phyloP scores from a whole-genome alignment of 2,888 invertebrate species.

The Gryllus longicercus region DNA sequence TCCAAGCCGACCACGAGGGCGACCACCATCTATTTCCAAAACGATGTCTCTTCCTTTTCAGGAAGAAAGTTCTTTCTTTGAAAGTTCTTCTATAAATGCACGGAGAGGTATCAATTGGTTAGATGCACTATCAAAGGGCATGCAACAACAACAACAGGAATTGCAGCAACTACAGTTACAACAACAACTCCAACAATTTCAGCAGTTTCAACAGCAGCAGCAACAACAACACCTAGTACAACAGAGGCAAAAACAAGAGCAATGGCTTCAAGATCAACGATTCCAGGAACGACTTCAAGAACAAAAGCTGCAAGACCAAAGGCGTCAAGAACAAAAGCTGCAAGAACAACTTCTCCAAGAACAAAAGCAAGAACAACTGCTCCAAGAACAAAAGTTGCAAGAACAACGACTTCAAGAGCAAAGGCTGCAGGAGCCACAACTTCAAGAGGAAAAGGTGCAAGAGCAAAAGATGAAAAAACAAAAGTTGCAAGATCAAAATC shows the following conservation, averaged over 20 bases:
- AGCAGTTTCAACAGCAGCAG: not conserved
- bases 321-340: not conserved
- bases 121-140: not conserved
- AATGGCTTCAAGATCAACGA: not conserved
- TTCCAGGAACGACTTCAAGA: not conserved
- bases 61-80: not conserved
- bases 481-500: not conserved
- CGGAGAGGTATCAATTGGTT: not conserved
- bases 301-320: not conserved
- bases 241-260: not conserved
- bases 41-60: not conserved
- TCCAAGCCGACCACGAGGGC: not conserved
- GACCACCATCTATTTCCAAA: not conserved
- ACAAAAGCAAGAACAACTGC: not conserved
- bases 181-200: not conserved
- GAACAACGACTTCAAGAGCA: not conserved
- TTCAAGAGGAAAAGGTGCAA: not conserved
- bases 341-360: not conserved
- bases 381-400: not conserved
- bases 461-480: not conserved
- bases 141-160: conserved; percentile 18
- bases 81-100: too few relatives aligned
- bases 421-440: conserved; percentile 19
- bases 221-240: not conserved
- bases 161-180: not conserved